Base-by-base conservation (phyloP, 2,113 vertebrate species). In the Melanostigma gelatinosum region DNA sequence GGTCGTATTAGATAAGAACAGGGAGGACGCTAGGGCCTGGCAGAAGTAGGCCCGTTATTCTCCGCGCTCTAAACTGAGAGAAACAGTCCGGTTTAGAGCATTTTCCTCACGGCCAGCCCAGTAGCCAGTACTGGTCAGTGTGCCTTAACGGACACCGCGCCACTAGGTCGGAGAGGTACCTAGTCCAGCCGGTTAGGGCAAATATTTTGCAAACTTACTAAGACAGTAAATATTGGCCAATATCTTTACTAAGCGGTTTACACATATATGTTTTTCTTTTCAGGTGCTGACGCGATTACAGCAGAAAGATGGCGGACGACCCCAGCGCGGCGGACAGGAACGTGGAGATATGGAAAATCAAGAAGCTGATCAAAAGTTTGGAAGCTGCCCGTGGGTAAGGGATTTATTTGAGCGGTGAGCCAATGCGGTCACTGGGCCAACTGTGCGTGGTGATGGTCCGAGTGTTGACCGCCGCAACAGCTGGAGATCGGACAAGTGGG, bases 341-440 rank as follows among this genome's bases (percentile, higher is more conserved):
- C 94, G 97, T 99, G 96, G 97, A 99, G 94, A 99, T 99, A 90
- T 99, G 97, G 97, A 99, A 98, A 95, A 99, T 99, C 95, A 99
- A 99, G 96, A 99, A 99, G 94, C 97, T 99, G 93, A 98, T 99
- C 87, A 98, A 98, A 94, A 99, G 97, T 96, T 95, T 99, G 93
- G 96, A 98, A 93, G 97, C 97, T 82, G 97, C 97, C 83, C 96
- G 97, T 76, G 97, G 97, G 97, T 99, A 94, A 94, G 96, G 63
- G 18, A 57, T 36, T 3, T 0, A 8, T 69, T 72, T 54, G 3
- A 18, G 8, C 3, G 8, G 12, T 4, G 13, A 77, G 24, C 52
- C 3, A 18, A 72, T 48, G 0, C 4, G 0, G 10, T 36, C 44
- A 8, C 3, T 0, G 4, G 9, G 0, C 0, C 4, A 1, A 1